Conservation (phyloP, 2,797 vertebrate species). For the Pseudochirops corinnae region DNA sequence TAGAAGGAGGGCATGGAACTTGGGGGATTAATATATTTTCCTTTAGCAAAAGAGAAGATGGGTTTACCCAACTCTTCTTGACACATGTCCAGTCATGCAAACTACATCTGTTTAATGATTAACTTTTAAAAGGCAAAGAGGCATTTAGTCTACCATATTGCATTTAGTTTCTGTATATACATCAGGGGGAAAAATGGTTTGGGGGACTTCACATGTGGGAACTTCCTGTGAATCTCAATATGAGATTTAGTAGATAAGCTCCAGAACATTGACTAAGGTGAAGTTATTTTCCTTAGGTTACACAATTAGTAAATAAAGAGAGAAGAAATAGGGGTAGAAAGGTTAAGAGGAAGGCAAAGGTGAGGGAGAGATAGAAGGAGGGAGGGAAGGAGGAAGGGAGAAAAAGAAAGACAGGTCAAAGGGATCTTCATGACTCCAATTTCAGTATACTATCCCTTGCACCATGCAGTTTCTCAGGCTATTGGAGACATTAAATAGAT, state of each 20-base stretch:
- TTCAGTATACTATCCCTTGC: neutral
- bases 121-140: neutral
- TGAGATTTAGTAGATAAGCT: neutral
- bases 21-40: neutral
- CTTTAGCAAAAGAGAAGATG: neutral
- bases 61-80: neutral
- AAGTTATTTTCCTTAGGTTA: neutral
- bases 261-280: neutral
- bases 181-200: neutral
- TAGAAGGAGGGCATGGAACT: neutral
- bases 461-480: neutral
- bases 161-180: neutral
- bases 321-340: neutral
- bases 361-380: too few species aligned
- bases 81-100: neutral
- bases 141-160: neutral
- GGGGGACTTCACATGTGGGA: neutral
- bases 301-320: neutral
- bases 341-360: too few species aligned
- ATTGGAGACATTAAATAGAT: neutral
- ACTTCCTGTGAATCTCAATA: neutral
- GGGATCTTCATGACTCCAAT: neutral
- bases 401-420: neutral
- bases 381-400: too few species aligned
- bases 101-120: too few species aligned